A percentile compares a stretch with the other conserved stretches of the same genome.
Evolutionary conservation across 2,888 invertebrate species (phyloP).

Genomic region (Tribolium freemani): DNA sequence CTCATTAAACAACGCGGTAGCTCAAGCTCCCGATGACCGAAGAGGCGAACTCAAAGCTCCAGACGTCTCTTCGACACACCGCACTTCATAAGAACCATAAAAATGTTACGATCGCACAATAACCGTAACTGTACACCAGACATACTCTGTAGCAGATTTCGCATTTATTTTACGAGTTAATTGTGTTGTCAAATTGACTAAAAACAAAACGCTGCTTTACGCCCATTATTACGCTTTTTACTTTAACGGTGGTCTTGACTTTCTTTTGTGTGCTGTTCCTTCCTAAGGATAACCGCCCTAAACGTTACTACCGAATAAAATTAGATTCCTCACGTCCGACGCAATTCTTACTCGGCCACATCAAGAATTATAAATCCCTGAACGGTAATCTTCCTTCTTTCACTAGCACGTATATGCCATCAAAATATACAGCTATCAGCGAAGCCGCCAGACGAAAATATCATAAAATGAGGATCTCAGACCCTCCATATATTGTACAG

Average conservation of each 20-base stretch:
- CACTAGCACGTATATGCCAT: background rate
- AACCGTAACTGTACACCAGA: constrained; percentile 67
- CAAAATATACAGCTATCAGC: background rate
- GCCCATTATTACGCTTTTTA: constrained; percentile 53
- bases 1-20: constrained; percentile 51
- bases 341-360: constrained; percentile 11
- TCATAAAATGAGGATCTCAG: too few species aligned
- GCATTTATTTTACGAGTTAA: constrained; percentile 66
- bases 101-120: constrained; percentile 67
- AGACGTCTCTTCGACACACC: constrained; percentile 37
- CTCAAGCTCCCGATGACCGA: constrained; percentile 28
- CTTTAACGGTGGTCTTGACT: constrained; percentile 32
- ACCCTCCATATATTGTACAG: too few species aligned
- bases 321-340: constrained; percentile 19
- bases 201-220: constrained; percentile 58
- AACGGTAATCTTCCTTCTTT: background rate
- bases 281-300: constrained; percentile 19
- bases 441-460: background rate
- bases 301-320: constrained; percentile 28
- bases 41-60: constrained; percentile 12
- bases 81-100: constrained; percentile 64
- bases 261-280: constrained; percentile 22
- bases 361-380: constrained; percentile 19
- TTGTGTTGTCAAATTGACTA: constrained; percentile 66
- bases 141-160: constrained; percentile 65